These are phyloP conservation scores for Microplitis manilae DNA, from an alignment of 2,888 invertebrate genomes.

Conservation along the genomic window DNA sequence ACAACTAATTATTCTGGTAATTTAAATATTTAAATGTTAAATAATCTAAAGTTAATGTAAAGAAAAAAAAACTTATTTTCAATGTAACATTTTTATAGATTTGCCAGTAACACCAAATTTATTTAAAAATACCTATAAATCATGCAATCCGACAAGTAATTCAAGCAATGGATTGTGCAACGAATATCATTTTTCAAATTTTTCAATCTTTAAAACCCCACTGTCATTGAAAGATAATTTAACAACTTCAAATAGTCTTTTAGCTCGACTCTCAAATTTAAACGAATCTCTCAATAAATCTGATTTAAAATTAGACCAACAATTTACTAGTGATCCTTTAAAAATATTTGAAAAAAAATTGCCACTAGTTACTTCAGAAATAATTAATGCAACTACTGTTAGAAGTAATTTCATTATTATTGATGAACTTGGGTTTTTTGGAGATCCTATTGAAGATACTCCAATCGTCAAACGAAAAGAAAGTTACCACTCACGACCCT, in stretches of 20 bases:
- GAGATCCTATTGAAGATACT: background rate
- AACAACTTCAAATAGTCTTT: background rate
- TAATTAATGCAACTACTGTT: background rate
- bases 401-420: constrained; percentile 8
- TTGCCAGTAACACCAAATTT: background rate
- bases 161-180: background rate
- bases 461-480: background rate
- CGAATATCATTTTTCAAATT: background rate
- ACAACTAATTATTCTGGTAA: background rate
- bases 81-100: background rate
- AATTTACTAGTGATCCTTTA: background rate
- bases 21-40: background rate
- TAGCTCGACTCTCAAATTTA: background rate
- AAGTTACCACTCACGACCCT: background rate
- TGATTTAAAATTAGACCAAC: background rate
- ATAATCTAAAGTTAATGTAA: background rate
- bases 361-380: background rate
- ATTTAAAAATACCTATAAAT: background rate
- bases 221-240: background rate
- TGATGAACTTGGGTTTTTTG: constrained; percentile 8
- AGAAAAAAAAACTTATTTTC: background rate
- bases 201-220: background rate
- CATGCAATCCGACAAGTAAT: background rate
- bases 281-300: background rate
- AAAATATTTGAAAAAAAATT: background rate